phyloP scores from a whole-genome alignment of 2,113 vertebrate genomes.

The Orientallactaga bullata region DNA sequence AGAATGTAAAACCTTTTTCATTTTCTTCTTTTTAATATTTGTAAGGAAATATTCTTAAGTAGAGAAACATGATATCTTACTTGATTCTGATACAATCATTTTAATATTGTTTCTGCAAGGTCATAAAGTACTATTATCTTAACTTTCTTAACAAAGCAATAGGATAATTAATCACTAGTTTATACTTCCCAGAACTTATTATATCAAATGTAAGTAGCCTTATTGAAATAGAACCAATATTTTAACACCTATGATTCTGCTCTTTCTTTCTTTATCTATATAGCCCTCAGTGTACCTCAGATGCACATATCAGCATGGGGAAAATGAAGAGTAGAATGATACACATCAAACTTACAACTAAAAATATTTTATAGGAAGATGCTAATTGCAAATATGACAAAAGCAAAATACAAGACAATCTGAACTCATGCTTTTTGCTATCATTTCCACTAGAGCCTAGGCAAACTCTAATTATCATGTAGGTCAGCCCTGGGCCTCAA shows the following conservation, averaged over 20 bases:
- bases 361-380: not conserved
- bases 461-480: conserved; percentile 23
- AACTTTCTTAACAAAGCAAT: too few species aligned
- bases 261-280: not conserved
- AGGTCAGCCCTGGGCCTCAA: not conserved
- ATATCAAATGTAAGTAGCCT: not conserved
- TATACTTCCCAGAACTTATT: not conserved
- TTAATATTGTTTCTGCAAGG: too few species aligned
- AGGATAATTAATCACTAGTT: not conserved
- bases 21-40: not conserved
- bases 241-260: not conserved
- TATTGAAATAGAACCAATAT: not conserved
- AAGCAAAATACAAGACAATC: not conserved
- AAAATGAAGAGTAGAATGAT: not conserved
- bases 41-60: not conserved
- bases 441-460: not conserved
- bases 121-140: too few species aligned
- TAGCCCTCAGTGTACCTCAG: not conserved
- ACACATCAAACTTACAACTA: not conserved
- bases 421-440: not conserved
- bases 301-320: not conserved
- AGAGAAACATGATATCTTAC: not conserved
- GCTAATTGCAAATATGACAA: not conserved
- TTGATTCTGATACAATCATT: too few species aligned
- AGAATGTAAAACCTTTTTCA: not conserved